Base-by-base conservation (phyloP, 2,797 vertebrate genomes). In the Melanotaenia pygmaea region DNA sequence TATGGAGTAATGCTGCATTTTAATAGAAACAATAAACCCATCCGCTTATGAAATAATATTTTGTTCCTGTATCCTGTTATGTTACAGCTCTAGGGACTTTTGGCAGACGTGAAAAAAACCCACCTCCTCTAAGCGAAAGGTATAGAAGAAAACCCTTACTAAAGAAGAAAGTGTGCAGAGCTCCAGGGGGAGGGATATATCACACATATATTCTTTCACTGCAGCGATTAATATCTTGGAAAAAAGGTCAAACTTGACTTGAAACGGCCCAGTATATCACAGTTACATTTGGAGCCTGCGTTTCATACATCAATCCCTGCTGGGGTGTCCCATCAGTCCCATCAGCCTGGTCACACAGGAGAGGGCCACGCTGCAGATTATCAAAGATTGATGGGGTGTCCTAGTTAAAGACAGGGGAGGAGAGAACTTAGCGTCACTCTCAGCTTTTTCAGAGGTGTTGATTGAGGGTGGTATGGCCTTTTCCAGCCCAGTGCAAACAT, bases 181-280 rank as follows among this genome's bases (percentile, higher is more conserved):
- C 63, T 93, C 90, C 90, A 83, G 72, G 77, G 89, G 87, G 92
- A 91, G 80, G 85, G 79, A 87, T 90, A 87, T 69, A 92, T 92
- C 91, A 93, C 87, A 91, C 88, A 87, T 90, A 89, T 89, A 91
- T 92, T 93, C 90, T 89, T 86, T 88, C 84, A 88, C 88, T 71
- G 83, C 87, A 85, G 85, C 88, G 85, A 95, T 95, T 94, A 92
- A 94, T 94, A 94, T 93, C 89, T 30, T 67, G 84, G 81, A 73
- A 89, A 92, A 94, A 94, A 93, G 93, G 94, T 94, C 93, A 94
- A 89, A 94, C 91, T 84, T 90, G 87, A 93, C 90, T 93, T 89
- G 89, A 92, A 93, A 91, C 76, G 82, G 87, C 89, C 92, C 87
- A 88, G 88, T 94, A 92, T 92, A 93, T 94, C 92, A 92, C 90